A percentile compares a stretch with the other conserved stretches of the same genome.
phyloP scores from a whole-genome alignment of 2,797 vertebrate species.

The Microctenopoma stevenorrisi region DNA sequence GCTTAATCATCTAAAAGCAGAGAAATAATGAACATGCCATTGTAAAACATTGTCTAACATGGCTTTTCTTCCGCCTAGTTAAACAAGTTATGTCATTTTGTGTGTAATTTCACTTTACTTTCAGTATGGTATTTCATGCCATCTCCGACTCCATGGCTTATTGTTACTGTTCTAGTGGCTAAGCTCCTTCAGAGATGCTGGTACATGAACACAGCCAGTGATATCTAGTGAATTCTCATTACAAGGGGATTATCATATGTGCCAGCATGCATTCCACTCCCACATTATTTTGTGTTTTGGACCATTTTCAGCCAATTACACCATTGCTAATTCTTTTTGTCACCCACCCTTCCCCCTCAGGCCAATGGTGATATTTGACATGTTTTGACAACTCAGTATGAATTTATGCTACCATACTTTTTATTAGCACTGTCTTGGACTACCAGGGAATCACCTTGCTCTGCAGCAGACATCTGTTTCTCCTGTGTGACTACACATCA shows the following conservation, averaged over 20 bases:
- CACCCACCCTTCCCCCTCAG: conserved; percentile 19
- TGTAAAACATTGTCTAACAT: conserved; percentile 13
- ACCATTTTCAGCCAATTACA: conserved; percentile 70
- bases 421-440: conserved; percentile 43
- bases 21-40: conserved; percentile 14
- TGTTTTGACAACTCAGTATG: conserved; percentile 49
- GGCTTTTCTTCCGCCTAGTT: conserved; percentile 9
- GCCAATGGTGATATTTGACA: conserved; percentile 50
- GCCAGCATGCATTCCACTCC: conserved; percentile 66
- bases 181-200: conserved; percentile 67
- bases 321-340: conserved; percentile 54
- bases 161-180: conserved; percentile 67
- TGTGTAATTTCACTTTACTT: conserved; percentile 43
- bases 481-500: conserved; percentile 35
- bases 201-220: conserved; percentile 69
- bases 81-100: conserved; percentile 32
- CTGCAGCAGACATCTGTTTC: conserved; percentile 25
- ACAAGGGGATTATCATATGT: conserved; percentile 76
- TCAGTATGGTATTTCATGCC: conserved; percentile 21
- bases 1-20: conserved; percentile 42
- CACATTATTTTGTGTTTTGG: conserved; percentile 73
- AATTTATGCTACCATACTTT: conserved; percentile 27
- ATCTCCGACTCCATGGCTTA: conserved; percentile 31
- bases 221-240: conserved; percentile 78
- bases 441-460: conserved; percentile 42